Conservation (phyloP, 1,140 invertebrate species). For the Apis mellifera region DNA sequence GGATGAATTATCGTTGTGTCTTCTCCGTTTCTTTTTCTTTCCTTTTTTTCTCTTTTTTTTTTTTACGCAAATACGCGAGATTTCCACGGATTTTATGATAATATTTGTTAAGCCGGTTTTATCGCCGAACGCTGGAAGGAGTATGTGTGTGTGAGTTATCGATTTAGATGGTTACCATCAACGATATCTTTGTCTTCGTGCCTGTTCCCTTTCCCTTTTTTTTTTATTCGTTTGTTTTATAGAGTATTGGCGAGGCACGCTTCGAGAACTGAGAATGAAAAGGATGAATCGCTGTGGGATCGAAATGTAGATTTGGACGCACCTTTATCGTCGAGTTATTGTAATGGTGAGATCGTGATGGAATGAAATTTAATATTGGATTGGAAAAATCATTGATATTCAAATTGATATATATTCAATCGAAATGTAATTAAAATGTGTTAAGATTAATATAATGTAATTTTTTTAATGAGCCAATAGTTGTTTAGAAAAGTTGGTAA, state of each 20-base stretch:
- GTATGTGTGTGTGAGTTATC: neutral
- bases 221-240: neutral
- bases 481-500: conserved; percentile 5
- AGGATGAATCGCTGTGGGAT: neutral
- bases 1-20: conserved; percentile 4
- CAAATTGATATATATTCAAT: neutral
- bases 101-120: conserved; percentile 28
- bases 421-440: neutral
- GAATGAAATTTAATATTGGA: neutral
- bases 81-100: conserved; percentile 1
- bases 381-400: no score
- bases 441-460: neutral
- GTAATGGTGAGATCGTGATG: neutral
- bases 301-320: neutral
- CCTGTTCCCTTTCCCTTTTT: neutral
- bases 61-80: conserved; percentile 5
- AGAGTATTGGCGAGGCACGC: neutral
- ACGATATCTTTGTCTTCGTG: neutral
- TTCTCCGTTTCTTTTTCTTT: neutral
- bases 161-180: neutral
- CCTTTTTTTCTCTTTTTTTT: no score
- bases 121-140: neutral
- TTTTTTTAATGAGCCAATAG: neutral
- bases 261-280: neutral
- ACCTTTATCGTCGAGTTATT: neutral